These are phyloP conservation scores for Zingel zingel DNA, from an alignment of 2,113 vertebrate genomes.

Conservation along the genomic window DNA sequence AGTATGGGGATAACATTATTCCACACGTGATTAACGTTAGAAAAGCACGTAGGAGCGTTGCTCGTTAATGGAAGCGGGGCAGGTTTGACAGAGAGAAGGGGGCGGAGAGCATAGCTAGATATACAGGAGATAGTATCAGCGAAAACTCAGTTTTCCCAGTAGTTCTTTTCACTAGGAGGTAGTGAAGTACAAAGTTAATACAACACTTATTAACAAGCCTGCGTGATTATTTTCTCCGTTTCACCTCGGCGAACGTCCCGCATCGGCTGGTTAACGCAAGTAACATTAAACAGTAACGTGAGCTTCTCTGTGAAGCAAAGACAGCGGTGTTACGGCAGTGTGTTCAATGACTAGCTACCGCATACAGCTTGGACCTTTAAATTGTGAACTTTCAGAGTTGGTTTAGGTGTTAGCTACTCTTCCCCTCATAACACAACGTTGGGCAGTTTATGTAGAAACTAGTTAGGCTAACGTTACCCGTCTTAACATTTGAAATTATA, in stretches of 20 bases:
- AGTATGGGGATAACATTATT: neutral
- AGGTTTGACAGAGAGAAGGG: constrained; percentile 22
- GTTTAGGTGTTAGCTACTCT: neutral
- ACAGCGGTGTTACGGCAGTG: neutral
- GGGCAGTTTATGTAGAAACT: neutral
- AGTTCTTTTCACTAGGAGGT: neutral
- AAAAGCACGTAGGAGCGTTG: constrained; percentile 39
- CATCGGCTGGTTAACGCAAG: neutral
- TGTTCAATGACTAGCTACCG: neutral
- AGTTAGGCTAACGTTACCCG: neutral
- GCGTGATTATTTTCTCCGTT: neutral
- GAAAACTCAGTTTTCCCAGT: constrained; percentile 12
- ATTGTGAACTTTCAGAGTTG: constrained; percentile 28
- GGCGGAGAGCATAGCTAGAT: neutral
- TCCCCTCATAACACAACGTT: too few relatives aligned
- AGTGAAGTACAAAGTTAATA: constrained; percentile 6
- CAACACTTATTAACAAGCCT: neutral
- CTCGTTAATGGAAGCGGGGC: constrained; percentile 32
- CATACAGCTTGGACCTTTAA: neutral
- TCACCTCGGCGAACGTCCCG: neutral
- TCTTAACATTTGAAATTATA: neutral
- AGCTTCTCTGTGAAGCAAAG: constrained; percentile 2
- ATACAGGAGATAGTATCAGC: neutral
- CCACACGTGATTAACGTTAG: constrained; percentile 27
- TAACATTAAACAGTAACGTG: neutral